Conservation (phyloP, 2,888 invertebrate genomes). For the Lumbricus terrestris region DNA sequence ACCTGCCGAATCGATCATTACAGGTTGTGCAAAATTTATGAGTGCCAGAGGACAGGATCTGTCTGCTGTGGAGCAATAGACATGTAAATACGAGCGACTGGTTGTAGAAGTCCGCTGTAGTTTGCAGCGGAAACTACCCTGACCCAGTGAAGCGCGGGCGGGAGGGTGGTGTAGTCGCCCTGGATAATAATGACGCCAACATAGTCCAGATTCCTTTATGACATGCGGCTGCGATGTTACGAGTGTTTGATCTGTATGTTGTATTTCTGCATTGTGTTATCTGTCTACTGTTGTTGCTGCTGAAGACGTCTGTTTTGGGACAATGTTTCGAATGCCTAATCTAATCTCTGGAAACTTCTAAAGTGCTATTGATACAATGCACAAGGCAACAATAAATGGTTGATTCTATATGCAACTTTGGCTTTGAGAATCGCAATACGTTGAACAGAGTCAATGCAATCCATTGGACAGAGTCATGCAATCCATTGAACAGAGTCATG, state of each 20-base stretch:
- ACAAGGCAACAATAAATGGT: too few relatives aligned
- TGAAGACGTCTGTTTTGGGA: neutral
- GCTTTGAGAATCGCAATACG: too few relatives aligned
- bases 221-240: neutral
- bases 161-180: too few relatives aligned
- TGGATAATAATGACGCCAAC: neutral
- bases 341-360: too few relatives aligned
- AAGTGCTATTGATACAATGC: too few relatives aligned
- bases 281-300: too few relatives aligned
- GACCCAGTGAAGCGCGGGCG: neutral
- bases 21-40: neutral
- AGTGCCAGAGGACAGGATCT: neutral
- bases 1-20: neutral
- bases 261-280: neutral
- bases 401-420: too few relatives aligned
- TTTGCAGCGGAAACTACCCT: neutral
- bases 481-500: too few relatives aligned
- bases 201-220: neutral
- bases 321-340: too few relatives aligned
- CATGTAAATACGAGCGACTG: neutral
- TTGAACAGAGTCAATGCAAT: too few relatives aligned
- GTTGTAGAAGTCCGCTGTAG: neutral
- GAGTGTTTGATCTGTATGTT: neutral
- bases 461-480: too few relatives aligned
- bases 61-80: neutral